phyloP scores from a whole-genome alignment of 2,888 invertebrate species.

The Ectemnius lituratus region DNA sequence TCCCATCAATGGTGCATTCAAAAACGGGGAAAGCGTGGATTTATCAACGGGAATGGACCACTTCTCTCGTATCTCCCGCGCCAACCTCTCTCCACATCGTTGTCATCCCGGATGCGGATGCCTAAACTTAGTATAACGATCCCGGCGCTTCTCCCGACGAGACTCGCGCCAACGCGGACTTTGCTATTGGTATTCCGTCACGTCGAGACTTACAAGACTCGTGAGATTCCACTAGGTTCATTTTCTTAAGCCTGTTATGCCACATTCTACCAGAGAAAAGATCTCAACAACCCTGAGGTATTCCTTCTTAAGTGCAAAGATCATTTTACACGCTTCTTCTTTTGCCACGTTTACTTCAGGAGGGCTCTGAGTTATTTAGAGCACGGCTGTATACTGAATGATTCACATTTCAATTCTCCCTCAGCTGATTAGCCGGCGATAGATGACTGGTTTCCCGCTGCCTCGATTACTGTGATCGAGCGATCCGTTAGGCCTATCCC shows the following conservation, averaged over 20 bases:
- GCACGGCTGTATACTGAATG: conserved; percentile 51
- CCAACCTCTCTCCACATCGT: conserved; percentile 13
- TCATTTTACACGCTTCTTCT: conserved; percentile 10
- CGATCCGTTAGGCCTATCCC: conserved; percentile 32
- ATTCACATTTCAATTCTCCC: conserved; percentile 59
- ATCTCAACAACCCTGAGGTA: too few species aligned
- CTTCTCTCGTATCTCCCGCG: conserved; percentile 13
- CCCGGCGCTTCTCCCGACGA: not conserved
- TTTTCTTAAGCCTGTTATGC: too few species aligned
- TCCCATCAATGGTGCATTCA: conserved; percentile 76
- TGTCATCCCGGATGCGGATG: conserved; percentile 26
- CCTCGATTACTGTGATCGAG: conserved; percentile 55
- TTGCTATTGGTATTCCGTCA: too few species aligned
- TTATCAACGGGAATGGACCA: conserved; percentile 70
- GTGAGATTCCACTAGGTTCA: too few species aligned
- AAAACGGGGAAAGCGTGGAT: conserved; percentile 69
- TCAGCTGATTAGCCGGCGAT: conserved; percentile 43
- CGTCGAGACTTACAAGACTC: too few species aligned
- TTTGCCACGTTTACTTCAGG: conserved; percentile 18
- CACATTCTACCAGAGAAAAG: too few species aligned
- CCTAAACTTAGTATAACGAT: conserved; percentile 32
- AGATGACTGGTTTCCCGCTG: conserved; percentile 34
- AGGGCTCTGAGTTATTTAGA: conserved; percentile 47
- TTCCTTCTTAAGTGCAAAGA: too few species aligned
- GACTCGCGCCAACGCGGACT: too few species aligned